Conservation (phyloP, 1,140 invertebrate genomes). For the Monomorium pharaonis region DNA sequence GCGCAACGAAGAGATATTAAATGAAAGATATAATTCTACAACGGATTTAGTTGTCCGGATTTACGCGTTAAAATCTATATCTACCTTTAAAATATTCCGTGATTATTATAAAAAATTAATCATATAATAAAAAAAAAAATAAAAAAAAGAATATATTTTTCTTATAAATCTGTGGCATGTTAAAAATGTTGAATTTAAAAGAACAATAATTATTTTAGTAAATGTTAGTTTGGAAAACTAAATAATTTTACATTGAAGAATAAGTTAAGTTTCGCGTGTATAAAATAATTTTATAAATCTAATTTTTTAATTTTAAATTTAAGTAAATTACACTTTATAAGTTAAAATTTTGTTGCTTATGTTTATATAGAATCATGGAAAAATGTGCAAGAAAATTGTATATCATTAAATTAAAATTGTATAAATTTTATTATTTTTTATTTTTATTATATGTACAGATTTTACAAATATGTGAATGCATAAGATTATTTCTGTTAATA, state of each 20-base stretch:
- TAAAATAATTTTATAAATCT: neutral
- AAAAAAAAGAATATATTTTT: neutral
- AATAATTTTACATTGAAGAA: neutral
- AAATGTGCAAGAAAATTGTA: neutral
- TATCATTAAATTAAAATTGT: neutral
- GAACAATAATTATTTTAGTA: neutral
- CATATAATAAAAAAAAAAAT: neutral
- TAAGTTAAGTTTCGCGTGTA: neutral
- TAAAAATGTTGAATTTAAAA: neutral
- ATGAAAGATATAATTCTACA: neutral
- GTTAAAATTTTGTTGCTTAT: neutral
- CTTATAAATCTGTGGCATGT: neutral
- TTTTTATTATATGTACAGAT: neutral
- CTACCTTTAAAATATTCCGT: neutral
- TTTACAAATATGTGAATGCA: neutral
- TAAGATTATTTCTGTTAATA: neutral
- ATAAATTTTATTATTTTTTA: neutral
- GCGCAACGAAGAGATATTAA: neutral
- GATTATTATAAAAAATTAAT: neutral
- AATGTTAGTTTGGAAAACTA: neutral
- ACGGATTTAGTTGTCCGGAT: neutral
- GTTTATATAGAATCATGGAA: neutral
- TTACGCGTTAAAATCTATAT: neutral
- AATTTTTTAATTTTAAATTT: neutral
- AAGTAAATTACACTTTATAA: too few relatives aligned